A percentile compares a stretch with the other conserved stretches of the same genome.
phyloP scores from a whole-genome alignment of 1,140 invertebrate species.

The Zaprionus nigranus region DNA sequence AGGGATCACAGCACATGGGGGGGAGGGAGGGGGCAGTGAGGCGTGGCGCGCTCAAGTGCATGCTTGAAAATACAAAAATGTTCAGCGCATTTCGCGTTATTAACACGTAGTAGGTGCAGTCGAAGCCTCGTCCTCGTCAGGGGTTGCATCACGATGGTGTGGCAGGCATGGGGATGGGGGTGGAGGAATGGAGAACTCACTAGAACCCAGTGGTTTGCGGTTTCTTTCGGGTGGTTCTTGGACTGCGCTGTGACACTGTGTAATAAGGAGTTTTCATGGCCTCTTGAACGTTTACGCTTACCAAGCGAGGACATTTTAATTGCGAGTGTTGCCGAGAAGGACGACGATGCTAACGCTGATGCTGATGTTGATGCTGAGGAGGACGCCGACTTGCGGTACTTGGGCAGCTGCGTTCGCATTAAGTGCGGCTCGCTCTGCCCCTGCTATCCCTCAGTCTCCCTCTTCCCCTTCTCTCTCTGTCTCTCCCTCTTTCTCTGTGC shows the following conservation, averaged over 20 bases:
- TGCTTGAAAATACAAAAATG: constrained; percentile 77
- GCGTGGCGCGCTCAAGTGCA: constrained; percentile 66
- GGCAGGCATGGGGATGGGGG: constrained; percentile 11
- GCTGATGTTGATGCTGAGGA: constrained; percentile 4
- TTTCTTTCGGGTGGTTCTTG: constrained; percentile 38
- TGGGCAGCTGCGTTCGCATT: constrained; percentile 72
- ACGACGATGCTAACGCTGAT: constrained; percentile 21
- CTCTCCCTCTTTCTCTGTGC: not conserved
- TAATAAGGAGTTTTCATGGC: constrained; percentile 83
- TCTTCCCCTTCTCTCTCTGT: no score
- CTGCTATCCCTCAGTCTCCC: not conserved
- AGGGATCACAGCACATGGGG: not conserved
- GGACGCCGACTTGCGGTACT: constrained; percentile 60
- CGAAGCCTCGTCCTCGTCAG: constrained; percentile 6
- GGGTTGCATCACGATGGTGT: constrained; percentile 18
- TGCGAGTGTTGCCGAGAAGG: constrained; percentile 78
- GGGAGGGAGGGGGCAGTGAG: constrained; percentile 52
- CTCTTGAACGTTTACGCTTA: constrained; percentile 82
- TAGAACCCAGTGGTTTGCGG: constrained; percentile 1
- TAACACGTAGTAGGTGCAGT: constrained; percentile 76
- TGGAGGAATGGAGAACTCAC: constrained; percentile 11
- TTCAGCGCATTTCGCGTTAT: constrained; percentile 80
- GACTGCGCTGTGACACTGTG: constrained; percentile 60
- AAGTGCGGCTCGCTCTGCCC: constrained; percentile 57
- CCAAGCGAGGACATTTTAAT: constrained; percentile 82